These are phyloP conservation scores for Tribolium madens DNA, from an alignment of 1,140 invertebrate genomes.

Conservation along the genomic window DNA sequence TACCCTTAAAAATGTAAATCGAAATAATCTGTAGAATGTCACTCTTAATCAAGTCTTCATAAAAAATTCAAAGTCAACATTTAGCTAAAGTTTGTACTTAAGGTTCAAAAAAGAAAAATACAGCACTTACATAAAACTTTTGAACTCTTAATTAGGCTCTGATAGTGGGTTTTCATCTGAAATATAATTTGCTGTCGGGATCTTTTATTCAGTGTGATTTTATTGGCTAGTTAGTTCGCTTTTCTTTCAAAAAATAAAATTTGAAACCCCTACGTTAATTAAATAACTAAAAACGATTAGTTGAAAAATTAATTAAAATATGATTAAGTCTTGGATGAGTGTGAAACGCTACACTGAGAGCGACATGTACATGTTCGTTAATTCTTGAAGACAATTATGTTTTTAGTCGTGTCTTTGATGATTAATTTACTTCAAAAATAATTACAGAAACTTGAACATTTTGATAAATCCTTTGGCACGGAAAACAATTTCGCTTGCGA, in stretches of 20 bases:
- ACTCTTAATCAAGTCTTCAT: too few relatives aligned
- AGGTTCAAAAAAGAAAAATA: too few relatives aligned
- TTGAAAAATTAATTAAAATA: not conserved
- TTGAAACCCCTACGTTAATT: not conserved
- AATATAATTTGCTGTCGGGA: too few relatives aligned
- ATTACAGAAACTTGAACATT: conserved; percentile 36
- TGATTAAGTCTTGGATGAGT: not conserved
- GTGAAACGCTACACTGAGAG: not conserved
- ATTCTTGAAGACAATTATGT: conserved; percentile 11
- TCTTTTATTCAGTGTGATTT: too few relatives aligned
- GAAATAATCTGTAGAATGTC: too few relatives aligned
- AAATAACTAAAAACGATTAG: not conserved
- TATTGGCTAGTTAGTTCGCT: too few relatives aligned
- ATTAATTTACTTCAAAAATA: conserved; percentile 30
- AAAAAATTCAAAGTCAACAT: too few relatives aligned
- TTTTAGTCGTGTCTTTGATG: conserved; percentile 15
- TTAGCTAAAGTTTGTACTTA: too few relatives aligned
- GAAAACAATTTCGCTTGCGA: conserved; percentile 28
- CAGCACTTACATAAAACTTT: too few relatives aligned
- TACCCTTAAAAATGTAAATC: too few relatives aligned
- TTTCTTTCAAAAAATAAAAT: not conserved
- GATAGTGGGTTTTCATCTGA: too few relatives aligned
- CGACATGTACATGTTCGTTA: conserved; percentile 1
- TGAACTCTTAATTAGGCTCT: too few relatives aligned
- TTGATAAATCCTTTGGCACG: conserved; percentile 38